phyloP scores from a whole-genome alignment of 64 coral and sea anemone species.

The Pachyseris speciosa region DNA sequence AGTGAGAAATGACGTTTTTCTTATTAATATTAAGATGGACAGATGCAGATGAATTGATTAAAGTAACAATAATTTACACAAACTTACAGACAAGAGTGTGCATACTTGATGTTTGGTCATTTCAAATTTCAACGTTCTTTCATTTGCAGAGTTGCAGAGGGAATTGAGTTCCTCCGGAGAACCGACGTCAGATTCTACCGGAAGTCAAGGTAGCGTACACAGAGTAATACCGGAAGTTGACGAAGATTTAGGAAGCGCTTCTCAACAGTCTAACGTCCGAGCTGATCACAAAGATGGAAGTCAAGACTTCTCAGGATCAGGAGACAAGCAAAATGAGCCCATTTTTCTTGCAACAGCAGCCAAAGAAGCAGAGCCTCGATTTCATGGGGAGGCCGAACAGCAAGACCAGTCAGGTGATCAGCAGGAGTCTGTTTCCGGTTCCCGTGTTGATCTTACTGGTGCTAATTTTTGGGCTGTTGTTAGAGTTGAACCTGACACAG shows the following conservation, averaged over 20 bases:
- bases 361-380: constrained; percentile 9
- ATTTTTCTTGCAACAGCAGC: neutral
- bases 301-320: constrained; percentile 3
- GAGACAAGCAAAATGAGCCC: neutral
- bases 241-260: neutral
- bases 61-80: too few species aligned
- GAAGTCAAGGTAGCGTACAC: neutral
- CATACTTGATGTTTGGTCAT: too few species aligned
- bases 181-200: neutral
- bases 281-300: neutral
- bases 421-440: constrained; percentile 34
- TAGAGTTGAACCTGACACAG: constrained; percentile 17
- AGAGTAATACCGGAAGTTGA: neutral
- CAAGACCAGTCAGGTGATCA: constrained; percentile 1
- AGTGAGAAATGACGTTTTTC: too few species aligned
- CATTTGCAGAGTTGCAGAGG: neutral
- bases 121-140: neutral
- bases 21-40: too few species aligned
- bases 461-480: constrained; percentile 45
- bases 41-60: too few species aligned
- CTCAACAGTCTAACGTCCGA: neutral
- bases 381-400: neutral
- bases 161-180: neutral
- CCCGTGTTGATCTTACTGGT: constrained; percentile 21
- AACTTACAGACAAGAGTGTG: too few species aligned